A percentile compares a stretch with the other conserved stretches of the same genome.
These are phyloP conservation scores for Drosophila pruinosa DNA, from an alignment of 1,140 invertebrate species.

Conservation along the genomic window DNA sequence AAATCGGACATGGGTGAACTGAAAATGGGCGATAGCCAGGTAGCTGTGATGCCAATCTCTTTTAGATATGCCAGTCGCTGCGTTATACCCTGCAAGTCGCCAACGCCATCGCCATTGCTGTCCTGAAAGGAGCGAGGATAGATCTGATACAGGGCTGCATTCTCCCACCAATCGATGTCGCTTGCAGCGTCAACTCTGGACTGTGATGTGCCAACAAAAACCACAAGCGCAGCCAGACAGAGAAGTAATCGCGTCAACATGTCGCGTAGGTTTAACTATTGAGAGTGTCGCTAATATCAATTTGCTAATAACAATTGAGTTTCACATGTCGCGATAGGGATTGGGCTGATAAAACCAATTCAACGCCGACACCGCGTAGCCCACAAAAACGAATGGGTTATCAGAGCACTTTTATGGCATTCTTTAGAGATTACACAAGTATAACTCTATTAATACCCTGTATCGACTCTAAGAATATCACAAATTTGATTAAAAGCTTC, in stretches of 20 bases:
- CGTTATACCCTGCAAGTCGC: conserved; percentile 87
- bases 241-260: conserved; percentile 67
- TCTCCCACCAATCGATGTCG: conserved; percentile 88
- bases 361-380: neutral
- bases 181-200: neutral
- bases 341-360: conserved; percentile 45
- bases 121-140: conserved; percentile 92
- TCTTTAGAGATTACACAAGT: conserved; percentile 29
- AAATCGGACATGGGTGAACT: conserved; percentile 87
- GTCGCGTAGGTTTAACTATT: conserved; percentile 62
- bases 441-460: neutral
- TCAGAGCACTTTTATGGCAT: conserved; percentile 28
- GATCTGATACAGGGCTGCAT: conserved; percentile 89
- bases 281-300: conserved; percentile 46
- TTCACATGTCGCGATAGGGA: conserved; percentile 53
- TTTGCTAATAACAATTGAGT: conserved; percentile 62
- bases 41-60: conserved; percentile 84
- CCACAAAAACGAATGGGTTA: neutral
- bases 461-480: neutral
- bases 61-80: conserved; percentile 83
- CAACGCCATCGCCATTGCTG: conserved; percentile 89
- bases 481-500: neutral
- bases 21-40: conserved; percentile 90
- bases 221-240: conserved; percentile 13
- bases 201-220: neutral